A percentile compares a stretch with the other conserved stretches of the same genome.
Conservation (phyloP, 2,888 invertebrate genomes). For the Lampropteryx suffumata region DNA sequence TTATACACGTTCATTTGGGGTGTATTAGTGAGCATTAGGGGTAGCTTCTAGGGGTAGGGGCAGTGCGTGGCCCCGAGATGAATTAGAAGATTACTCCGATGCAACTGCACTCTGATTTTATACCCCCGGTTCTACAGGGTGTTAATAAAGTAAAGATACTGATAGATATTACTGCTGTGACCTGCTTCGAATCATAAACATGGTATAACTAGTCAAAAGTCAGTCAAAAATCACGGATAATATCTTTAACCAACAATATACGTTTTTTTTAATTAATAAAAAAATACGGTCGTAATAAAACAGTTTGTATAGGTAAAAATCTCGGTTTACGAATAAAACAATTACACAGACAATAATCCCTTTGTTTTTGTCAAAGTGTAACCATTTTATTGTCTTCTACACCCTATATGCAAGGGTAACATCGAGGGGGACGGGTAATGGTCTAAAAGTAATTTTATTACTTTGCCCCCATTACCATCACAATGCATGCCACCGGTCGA, state of each 20-base stretch:
- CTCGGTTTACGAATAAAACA: slow-evolving; percentile 57
- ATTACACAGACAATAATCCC: slow-evolving; percentile 69
- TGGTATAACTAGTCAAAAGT: too few relatives aligned
- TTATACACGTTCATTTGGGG: slow-evolving; percentile 66
- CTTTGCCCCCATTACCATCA: slow-evolving; percentile 82
- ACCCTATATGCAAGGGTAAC: slow-evolving; percentile 67
- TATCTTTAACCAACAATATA: too few relatives aligned
- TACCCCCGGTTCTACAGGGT: slow-evolving; percentile 67
- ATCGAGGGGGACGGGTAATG: slow-evolving; percentile 75
- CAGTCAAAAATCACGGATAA: too few relatives aligned
- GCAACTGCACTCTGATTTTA: slow-evolving; percentile 82
- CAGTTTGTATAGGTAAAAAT: slow-evolving; percentile 18
- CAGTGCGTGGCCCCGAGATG: slow-evolving; percentile 64
- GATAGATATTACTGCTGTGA: background rate
- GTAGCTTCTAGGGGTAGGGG: slow-evolving; percentile 29
- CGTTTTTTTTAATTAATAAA: too few relatives aligned
- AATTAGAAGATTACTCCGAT: slow-evolving; percentile 80
- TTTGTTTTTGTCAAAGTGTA: slow-evolving; percentile 67
- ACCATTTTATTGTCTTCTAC: slow-evolving; percentile 68
- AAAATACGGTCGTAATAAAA: too few relatives aligned
- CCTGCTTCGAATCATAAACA: too few relatives aligned
- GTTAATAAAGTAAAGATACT: slow-evolving; percentile 18
- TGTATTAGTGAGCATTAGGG: slow-evolving; percentile 66
- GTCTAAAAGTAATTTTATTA: slow-evolving; percentile 83
- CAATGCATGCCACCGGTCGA: slow-evolving; percentile 76